Evolutionary conservation across 1,140 invertebrate species (phyloP), one percentile per base, ranked within the genome.

Genomic region (Macrocentrus cingulum): DNA sequence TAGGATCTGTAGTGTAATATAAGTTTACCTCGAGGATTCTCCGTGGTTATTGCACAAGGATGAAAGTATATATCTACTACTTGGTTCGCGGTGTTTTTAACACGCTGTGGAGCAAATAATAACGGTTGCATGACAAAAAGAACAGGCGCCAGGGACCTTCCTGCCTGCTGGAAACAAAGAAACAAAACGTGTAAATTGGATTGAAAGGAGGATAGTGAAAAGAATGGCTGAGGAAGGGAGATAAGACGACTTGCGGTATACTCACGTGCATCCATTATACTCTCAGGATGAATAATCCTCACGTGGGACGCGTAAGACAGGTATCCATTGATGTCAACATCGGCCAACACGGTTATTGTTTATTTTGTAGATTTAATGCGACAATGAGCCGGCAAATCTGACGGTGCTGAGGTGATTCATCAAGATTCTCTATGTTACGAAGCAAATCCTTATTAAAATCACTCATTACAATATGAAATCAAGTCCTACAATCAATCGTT

Each of bases 31-130:
- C 49, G 18, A 32, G 15, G 49, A 51, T 49, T 49, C 46, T 25
- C 25, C 16, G 25, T 34, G 4, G 25, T 18, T 18, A 46, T 78
- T 78, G 72, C 76, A 74, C 74, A 78, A 78, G 71, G 71, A 76
- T 76, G 73, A 76, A 74, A 77, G 74, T 76, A 74, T 64, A 65
- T 53, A 32, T 18, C 44, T 36, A 11, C 32, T 29, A 52, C 53
- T 60, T 22, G n/a, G n/a, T n/a, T n/a, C n/a, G n/a, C n/a, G n/a
- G 51, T 60, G 51, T 51, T 68, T 60, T 65, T 64, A 69, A 65
- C 71, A 68, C 75, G 62, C 66, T 67, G 71, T 66, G 68, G 72
- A 71, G 71, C 74, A 76, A 76, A 76, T 78, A 77, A 77, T 77
- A 78, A 78, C 74, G 68, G 76, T 76, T 75, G 70, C 72, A 65